phyloP scores from a whole-genome alignment of 2,888 invertebrate species.

The Hypselothyrea guttata region DNA sequence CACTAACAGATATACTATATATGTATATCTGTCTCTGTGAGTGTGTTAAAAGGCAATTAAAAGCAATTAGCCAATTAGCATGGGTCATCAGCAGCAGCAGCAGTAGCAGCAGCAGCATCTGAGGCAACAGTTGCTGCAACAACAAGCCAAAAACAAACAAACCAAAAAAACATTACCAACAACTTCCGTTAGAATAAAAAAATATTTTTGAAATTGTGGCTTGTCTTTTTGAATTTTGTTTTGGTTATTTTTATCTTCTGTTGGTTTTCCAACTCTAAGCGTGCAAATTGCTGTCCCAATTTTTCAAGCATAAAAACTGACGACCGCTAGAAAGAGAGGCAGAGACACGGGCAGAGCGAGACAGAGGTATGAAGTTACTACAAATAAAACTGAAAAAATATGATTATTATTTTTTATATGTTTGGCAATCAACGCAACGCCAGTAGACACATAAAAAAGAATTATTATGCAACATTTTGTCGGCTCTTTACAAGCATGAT shows the following conservation, averaged over 20 bases:
- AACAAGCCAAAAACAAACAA: slow-evolving; percentile 15
- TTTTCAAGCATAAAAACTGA: slow-evolving; percentile 72
- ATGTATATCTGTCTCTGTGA: slow-evolving; percentile 3
- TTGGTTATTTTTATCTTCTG: slow-evolving; percentile 24
- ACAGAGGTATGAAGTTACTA: slow-evolving; percentile 40
- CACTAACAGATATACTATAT: slow-evolving; percentile 9
- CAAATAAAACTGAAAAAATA: slow-evolving; percentile 28
- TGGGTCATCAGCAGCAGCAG: slow-evolving; percentile 64
- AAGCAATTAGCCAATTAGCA: slow-evolving; percentile 76
- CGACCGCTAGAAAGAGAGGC: slow-evolving; percentile 40
- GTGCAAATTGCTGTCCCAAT: slow-evolving; percentile 76
- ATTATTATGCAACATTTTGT: slow-evolving; percentile 63
- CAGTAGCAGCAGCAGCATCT: slow-evolving; percentile 33
- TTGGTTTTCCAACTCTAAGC: slow-evolving; percentile 42
- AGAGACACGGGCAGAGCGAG: slow-evolving; percentile 4
- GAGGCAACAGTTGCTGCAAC: slow-evolving; percentile 41
- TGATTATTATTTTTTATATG: slow-evolving; percentile 25
- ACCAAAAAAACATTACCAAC: slow-evolving; percentile 32
- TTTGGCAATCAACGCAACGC: slow-evolving; percentile 54
- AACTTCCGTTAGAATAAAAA: slow-evolving; percentile 69
- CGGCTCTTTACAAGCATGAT: slow-evolving; percentile 48
- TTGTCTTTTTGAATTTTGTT: slow-evolving; percentile 17
- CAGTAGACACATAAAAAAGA: slow-evolving; percentile 65
- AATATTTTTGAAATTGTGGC: slow-evolving; percentile 37
- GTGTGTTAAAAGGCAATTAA: slow-evolving; percentile 72